Evolutionary conservation across 2,888 invertebrate species (phyloP), one percentile per base, ranked within the genome.

Genomic region (Drepana falcataria): DNA sequence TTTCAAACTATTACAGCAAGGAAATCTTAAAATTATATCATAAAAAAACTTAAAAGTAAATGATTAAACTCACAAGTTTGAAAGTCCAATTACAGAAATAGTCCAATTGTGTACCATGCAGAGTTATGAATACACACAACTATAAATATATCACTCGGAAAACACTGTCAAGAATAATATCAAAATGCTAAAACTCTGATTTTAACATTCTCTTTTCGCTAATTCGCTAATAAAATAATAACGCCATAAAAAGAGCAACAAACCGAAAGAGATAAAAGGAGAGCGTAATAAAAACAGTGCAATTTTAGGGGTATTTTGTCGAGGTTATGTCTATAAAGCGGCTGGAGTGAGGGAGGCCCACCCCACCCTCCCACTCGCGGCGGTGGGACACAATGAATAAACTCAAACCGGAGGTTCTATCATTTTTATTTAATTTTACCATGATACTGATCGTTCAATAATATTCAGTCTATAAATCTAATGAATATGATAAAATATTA

Each of bases 271-370:
- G 86, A 91, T 90, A 90, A 89, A 89, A 88, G 84, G 83, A 81
- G 83, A 87, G 85, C 82, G 86, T 87, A 89, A 91, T 90, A 91
- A 91, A 91, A 91, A 89, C 90, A 91, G 83, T 90, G 88, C 90
- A 91, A 90, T 90, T 91, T 90, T 89, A 90, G 88, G 90, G 88
- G 88, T 87, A 90, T 91, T 91, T 89, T 91, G 91, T 90, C 87
- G 90, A 88, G 91, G 91, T 90, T 90, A 90, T 91, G 89, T 87
- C 87, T 84, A 91, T 91, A 91, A 90, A 89, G 80, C 80, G 84
- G 85, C 84, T 79, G 80, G 80, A 75, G 73, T 67, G 79, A 77
- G 78, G 79, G 77, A 68, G 74, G 72, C 61, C 58, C 65, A 63
- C 64, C 63, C 73, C 64, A 62, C 73, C 75, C 68, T 63, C 64